Base-by-base conservation (phyloP, 2,797 vertebrate genomes). In the Trematomus bernacchii region DNA sequence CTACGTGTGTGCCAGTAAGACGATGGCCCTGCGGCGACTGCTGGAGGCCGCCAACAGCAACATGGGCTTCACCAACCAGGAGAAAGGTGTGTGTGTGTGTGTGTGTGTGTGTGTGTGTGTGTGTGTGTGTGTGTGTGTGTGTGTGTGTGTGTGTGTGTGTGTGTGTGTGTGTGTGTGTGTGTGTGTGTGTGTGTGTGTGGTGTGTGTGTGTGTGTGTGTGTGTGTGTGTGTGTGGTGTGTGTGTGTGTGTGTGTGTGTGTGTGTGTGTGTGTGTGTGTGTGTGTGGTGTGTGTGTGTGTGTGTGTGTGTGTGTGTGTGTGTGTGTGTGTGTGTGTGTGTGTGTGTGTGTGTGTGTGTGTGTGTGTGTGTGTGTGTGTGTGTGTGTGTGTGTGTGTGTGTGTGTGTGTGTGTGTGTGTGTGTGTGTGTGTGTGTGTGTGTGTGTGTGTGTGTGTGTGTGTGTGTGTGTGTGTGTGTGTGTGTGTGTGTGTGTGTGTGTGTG, bases 1-100 rank as follows among this genome's bases (percentile, higher is more conserved):
- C 6, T 97, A 96, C 2, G 96, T 97, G 48, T 96, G 96, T 47
- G 96, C 96, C 86, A 96, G 96, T 81, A 97, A 97, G 86, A 95
- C 96, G n/a, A 97, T 97, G 96, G 93, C 96, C 0, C 62, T 97
- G 81, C 93, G 96, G 70, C 94, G 95, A 43, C 91, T 95, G 62
- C 91, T 97, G 89, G 95, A 96, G 84, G 94, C 91, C 0, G 93
- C 93, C 0, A 95, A 93, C 7, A 91, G 85, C 3, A 85, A 96
- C 69, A 83, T 82, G 0, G 95, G 96, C 58, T 97, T 96, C 88
- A 97, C 96, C 78, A 94, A 91, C 66, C 93, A 96, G 84, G 96
- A 97, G 86, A 97, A 97, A 95, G 96, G 96, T 33, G 33, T 33
- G 33, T 37, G 21, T 47, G 21, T 19, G 30, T 69, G n/a, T 44